These are phyloP conservation scores for Aethina tumida DNA, from an alignment of 1,140 invertebrate species.

Conservation along the genomic window DNA sequence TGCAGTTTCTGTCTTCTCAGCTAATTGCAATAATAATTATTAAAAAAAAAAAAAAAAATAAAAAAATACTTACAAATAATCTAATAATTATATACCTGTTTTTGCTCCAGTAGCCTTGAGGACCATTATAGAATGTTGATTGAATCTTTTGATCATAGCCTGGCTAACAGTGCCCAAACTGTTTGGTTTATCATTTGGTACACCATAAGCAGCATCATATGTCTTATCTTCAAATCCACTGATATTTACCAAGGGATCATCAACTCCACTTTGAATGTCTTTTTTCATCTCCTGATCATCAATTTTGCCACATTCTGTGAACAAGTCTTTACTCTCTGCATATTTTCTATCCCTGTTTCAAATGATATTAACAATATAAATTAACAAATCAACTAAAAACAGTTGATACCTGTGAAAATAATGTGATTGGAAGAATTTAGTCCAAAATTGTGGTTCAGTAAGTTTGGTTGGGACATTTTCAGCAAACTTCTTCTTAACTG, in stretches of 20 bases:
- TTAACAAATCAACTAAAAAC: slow-evolving; percentile 3
- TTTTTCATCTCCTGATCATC: slow-evolving; percentile 82
- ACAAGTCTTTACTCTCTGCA: slow-evolving; percentile 83
- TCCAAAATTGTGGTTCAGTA: slow-evolving; percentile 97
- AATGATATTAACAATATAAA: slow-evolving; percentile 1
- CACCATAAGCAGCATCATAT: slow-evolving; percentile 60
- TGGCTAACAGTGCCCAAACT: slow-evolving; percentile 69
- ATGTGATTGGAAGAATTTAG: slow-evolving; percentile 98
- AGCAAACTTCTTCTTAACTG: slow-evolving; percentile 92
- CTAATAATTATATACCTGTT: slow-evolving; percentile 10
- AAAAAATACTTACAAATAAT: slow-evolving; percentile 1
- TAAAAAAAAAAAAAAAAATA: slow-evolving; percentile 8
- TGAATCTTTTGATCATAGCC: slow-evolving; percentile 91
- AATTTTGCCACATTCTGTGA: slow-evolving; percentile 92
- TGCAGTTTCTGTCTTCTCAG: slow-evolving; percentile 37
- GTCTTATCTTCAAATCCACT: slow-evolving; percentile 66
- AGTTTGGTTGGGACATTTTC: slow-evolving; percentile 95
- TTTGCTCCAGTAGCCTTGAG: slow-evolving; percentile 8
- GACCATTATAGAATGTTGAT: slow-evolving; percentile 94
- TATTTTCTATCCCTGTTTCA: slow-evolving; percentile 66
- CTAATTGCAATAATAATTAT: slow-evolving; percentile 24
- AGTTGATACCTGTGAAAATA: slow-evolving; percentile 79
- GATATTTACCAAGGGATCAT: slow-evolving; percentile 72
- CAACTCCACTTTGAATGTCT: slow-evolving; percentile 67
- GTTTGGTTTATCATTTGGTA: slow-evolving; percentile 43